These are phyloP conservation scores for Scaptomyza cyrtandrae DNA, from an alignment of 2,888 invertebrate genomes.

Conservation along the genomic window DNA sequence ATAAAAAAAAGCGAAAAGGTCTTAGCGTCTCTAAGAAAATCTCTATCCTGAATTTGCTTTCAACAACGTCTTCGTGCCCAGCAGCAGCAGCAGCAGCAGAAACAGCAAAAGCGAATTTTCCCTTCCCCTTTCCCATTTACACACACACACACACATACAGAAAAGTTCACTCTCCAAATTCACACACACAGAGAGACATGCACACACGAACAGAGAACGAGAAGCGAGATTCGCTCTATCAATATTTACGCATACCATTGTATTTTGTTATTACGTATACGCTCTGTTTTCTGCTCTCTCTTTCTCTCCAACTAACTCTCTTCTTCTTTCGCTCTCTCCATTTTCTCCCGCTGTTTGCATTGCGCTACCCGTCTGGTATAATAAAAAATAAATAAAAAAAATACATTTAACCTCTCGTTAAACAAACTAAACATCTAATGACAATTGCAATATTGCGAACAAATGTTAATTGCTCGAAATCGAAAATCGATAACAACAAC, in stretches of 20 bases:
- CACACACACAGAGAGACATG: constrained; percentile 11
- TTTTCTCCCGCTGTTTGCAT: constrained; percentile 10
- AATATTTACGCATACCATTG: constrained; percentile 78
- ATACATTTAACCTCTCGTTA: constrained; percentile 36
- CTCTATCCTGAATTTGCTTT: constrained; percentile 78
- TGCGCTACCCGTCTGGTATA: constrained; percentile 22
- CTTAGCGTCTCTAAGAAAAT: constrained; percentile 71
- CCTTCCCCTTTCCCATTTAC: constrained; percentile 46
- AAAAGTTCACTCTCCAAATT: constrained; percentile 18
- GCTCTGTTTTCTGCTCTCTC: constrained; percentile 41
- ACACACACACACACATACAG: constrained; percentile 28
- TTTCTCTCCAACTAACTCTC: constrained; percentile 20
- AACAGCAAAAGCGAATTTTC: constrained; percentile 64
- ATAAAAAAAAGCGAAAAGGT: constrained; percentile 29
- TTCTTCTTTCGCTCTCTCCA: constrained; percentile 1
- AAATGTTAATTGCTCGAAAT: constrained; percentile 41
- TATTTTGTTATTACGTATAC: constrained; percentile 74
- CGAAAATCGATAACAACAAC: constrained; percentile 58
- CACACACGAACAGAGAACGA: constrained; percentile 2
- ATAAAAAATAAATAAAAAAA: constrained; percentile 51
- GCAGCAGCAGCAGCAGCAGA: constrained; percentile 45
- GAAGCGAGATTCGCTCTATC: constrained; percentile 65
- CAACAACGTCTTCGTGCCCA: constrained; percentile 64
- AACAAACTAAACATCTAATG: constrained; percentile 24
- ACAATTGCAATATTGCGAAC: too few species aligned